Evolutionary conservation across 2,113 vertebrate genomes (phyloP).

Genomic region (Antennarius striatus): DNA sequence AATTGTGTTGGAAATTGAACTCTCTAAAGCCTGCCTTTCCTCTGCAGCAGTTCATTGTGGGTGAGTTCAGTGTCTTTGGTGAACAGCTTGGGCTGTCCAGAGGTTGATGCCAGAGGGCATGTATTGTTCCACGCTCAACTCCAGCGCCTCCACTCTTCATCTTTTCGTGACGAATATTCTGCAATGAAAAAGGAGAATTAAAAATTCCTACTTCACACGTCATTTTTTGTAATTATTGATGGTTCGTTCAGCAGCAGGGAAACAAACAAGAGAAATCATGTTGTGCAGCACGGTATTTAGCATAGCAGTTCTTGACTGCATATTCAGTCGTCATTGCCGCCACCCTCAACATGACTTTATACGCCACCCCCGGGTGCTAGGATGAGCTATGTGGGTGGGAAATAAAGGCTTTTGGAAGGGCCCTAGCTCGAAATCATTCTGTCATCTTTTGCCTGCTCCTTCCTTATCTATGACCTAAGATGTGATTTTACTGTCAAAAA

Average conservation of each 20-base stretch:
- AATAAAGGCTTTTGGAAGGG: conserved; percentile 56
- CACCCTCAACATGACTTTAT: conserved; percentile 35
- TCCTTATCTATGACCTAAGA: conserved; percentile 65
- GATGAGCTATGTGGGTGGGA: conserved; percentile 29
- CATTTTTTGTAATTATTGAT: conserved; percentile 1
- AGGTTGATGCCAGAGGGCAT: conserved; percentile 76
- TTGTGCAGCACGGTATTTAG: conserved; percentile 21
- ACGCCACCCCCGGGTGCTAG: conserved; percentile 42
- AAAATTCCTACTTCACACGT: conserved; percentile 10
- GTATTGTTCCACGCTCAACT: conserved; percentile 72
- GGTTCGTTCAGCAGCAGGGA: conserved; percentile 12
- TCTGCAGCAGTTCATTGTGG: conserved; percentile 79
- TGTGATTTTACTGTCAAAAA: conserved; percentile 73
- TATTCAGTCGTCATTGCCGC: conserved; percentile 29
- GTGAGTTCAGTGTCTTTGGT: conserved; percentile 77
- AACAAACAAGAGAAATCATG: not conserved
- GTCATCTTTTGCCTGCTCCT: conserved; percentile 41
- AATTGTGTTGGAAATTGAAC: conserved; percentile 85
- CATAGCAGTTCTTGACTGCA: conserved; percentile 7
- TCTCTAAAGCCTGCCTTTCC: conserved; percentile 79
- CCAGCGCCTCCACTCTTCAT: conserved; percentile 49
- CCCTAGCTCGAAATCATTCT: conserved; percentile 58
- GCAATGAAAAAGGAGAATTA: conserved; percentile 33
- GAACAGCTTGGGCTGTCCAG: conserved; percentile 72
- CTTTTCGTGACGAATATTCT: conserved; percentile 56